phyloP scores from a whole-genome alignment of 2,113 vertebrate species.

The Microtus oregoni region DNA sequence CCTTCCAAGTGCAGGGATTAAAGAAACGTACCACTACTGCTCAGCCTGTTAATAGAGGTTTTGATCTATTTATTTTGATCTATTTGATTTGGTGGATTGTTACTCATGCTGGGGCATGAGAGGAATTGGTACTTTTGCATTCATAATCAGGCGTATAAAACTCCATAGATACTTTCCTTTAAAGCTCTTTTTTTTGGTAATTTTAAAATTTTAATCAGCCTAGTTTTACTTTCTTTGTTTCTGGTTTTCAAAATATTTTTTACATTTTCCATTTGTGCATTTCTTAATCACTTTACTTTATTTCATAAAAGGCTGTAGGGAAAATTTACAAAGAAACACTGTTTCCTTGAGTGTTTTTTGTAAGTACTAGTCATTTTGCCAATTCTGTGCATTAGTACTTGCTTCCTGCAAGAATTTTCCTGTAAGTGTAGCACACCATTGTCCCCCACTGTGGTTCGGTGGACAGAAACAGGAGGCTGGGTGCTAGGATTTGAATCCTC shows the following conservation, averaged over 20 bases:
- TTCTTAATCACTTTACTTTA: background rate
- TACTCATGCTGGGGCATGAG: background rate
- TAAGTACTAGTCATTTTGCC: background rate
- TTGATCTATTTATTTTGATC: conserved; percentile 25
- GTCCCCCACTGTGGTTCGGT: background rate
- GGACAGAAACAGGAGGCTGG: background rate
- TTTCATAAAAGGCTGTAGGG: background rate
- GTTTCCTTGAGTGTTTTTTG: background rate
- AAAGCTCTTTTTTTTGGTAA: background rate
- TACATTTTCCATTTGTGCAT: background rate
- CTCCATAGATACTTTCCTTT: background rate
- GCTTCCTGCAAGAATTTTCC: background rate
- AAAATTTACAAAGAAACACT: background rate
- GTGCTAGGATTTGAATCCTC: background rate
- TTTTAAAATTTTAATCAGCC: background rate
- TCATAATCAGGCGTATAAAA: background rate
- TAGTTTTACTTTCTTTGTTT: background rate
- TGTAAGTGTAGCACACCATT: background rate
- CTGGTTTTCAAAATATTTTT: background rate
- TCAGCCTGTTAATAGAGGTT: background rate
- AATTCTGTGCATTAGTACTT: background rate
- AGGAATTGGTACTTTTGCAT: background rate
- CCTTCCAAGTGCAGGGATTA: background rate
- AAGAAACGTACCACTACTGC: background rate
- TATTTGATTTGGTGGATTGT: background rate